Evolutionary conservation across 2,888 invertebrate genomes (phyloP).

Genomic region (Hypena proboscidalis): DNA sequence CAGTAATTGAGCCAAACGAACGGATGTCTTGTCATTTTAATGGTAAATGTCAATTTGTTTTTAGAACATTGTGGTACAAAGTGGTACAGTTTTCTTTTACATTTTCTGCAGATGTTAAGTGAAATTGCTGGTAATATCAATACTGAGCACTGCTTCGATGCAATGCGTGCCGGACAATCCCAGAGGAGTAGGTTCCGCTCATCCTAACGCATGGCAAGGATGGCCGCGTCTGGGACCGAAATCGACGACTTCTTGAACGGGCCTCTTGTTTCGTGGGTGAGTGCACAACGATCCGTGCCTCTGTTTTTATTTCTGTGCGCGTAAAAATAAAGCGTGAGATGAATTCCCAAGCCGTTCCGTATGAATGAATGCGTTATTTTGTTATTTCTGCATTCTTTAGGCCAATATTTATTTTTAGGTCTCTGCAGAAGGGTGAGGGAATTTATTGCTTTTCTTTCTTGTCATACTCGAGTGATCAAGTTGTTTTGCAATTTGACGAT

Average conservation of each 20-base stretch:
- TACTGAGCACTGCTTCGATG: constrained; percentile 59
- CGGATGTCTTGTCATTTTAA: constrained; percentile 9
- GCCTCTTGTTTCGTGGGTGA: constrained; percentile 94
- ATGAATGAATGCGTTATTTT: constrained; percentile 50
- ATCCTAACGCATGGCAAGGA: constrained; percentile 76
- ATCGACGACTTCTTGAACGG: constrained; percentile 94
- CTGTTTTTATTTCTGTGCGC: constrained; percentile 59
- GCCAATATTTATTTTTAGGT: constrained; percentile 22
- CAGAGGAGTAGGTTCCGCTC: constrained; percentile 64
- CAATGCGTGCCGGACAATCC: constrained; percentile 65
- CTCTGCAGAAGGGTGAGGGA: constrained; percentile 4
- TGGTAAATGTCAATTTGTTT: constrained; percentile 20
- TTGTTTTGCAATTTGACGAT: constrained; percentile 37
- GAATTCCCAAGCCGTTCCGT: constrained; percentile 62
- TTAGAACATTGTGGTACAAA: constrained; percentile 17
- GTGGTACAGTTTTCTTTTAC: constrained; percentile 49
- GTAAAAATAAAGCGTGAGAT: constrained; percentile 67
- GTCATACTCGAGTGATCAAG: constrained; percentile 45
- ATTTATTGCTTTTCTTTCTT: constrained; percentile 18
- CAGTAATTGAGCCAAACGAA: background rate
- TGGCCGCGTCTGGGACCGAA: constrained; percentile 88
- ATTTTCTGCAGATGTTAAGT: constrained; percentile 66
- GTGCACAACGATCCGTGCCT: constrained; percentile 77
- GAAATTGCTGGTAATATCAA: constrained; percentile 51
- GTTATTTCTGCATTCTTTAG: constrained; percentile 11